These are phyloP conservation scores for Amiota minor DNA, from an alignment of 2,888 invertebrate genomes.

Conservation along the genomic window DNA sequence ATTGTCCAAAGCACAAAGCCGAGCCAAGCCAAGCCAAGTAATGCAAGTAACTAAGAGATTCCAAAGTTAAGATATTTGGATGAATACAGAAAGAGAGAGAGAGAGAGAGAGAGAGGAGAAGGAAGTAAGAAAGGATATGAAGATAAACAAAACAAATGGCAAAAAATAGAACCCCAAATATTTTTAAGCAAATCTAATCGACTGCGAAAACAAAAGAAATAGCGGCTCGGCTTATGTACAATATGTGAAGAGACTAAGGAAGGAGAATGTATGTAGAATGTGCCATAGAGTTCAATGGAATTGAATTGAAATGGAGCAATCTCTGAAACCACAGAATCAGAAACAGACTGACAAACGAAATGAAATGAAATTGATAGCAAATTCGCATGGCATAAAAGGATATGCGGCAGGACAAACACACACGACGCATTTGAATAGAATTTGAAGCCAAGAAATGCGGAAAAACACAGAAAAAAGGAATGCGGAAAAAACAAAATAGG, in stretches of 20 bases:
- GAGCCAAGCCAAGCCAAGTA: background rate
- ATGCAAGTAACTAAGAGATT: constrained; percentile 21
- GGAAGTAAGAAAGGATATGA: constrained; percentile 30
- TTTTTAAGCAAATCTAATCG: constrained; percentile 55
- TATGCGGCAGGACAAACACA: constrained; percentile 7
- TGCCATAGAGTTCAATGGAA: background rate
- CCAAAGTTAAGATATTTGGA: background rate
- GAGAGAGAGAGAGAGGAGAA: constrained; percentile 34
- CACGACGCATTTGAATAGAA: constrained; percentile 7
- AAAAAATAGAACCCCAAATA: constrained; percentile 42
- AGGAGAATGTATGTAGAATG: background rate
- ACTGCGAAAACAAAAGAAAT: constrained; percentile 51
- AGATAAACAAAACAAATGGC: constrained; percentile 25
- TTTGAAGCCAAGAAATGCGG: background rate
- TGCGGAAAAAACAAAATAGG: too few species aligned
- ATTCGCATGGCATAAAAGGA: constrained; percentile 42
- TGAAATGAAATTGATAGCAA: constrained; percentile 40
- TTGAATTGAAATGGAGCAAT: background rate
- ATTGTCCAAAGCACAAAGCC: constrained; percentile 14
- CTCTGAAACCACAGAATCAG: background rate
- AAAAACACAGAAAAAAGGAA: background rate
- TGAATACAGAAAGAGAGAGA: background rate
- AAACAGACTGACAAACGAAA: constrained; percentile 19
- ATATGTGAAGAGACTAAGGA: background rate
- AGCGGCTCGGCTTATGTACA: constrained; percentile 14